Evolutionary conservation across 2,888 invertebrate species (phyloP).

Genomic region (Falcaria lacertinaria): DNA sequence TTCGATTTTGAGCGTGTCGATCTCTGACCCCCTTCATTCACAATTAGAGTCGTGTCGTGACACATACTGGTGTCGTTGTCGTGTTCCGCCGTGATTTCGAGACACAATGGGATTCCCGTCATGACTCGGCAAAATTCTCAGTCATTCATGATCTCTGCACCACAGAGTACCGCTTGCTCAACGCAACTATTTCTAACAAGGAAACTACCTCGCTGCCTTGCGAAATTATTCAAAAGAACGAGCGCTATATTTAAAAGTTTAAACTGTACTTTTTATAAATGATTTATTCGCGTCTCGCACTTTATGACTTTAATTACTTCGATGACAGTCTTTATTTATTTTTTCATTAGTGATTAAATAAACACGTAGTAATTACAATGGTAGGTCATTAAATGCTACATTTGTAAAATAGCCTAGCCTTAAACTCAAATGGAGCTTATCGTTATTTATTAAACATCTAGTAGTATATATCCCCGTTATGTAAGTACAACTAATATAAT

Average conservation of each 20-base stretch:
- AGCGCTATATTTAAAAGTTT: not conserved
- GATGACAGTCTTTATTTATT: too few species aligned
- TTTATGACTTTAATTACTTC: too few species aligned
- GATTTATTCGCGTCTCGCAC: too few species aligned
- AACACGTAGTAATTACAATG: too few species aligned
- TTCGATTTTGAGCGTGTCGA: constrained; percentile 47
- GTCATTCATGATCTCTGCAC: constrained; percentile 62
- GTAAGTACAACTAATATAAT: too few species aligned
- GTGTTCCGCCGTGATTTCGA: constrained; percentile 59
- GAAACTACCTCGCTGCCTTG: constrained; percentile 4
- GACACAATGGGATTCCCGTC: constrained; percentile 73
- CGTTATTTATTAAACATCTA: too few species aligned
- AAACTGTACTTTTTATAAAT: too few species aligned
- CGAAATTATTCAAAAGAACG: constrained; percentile 17
- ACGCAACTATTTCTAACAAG: constrained; percentile 12
- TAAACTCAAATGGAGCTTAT: too few species aligned
- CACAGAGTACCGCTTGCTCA: constrained; percentile 8
- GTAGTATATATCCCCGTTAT: too few species aligned
- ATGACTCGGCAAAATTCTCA: constrained; percentile 63
- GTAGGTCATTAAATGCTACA: too few species aligned
- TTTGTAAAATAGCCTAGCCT: too few species aligned
- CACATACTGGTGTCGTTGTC: constrained; percentile 50
- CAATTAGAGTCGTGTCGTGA: constrained; percentile 70
- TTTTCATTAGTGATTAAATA: too few species aligned
- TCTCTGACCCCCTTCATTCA: constrained; percentile 76